Evolutionary conservation across 2,797 vertebrate species (phyloP), one percentile per base, ranked within the genome.

Genomic region (Chaetodon trifasciatus): DNA sequence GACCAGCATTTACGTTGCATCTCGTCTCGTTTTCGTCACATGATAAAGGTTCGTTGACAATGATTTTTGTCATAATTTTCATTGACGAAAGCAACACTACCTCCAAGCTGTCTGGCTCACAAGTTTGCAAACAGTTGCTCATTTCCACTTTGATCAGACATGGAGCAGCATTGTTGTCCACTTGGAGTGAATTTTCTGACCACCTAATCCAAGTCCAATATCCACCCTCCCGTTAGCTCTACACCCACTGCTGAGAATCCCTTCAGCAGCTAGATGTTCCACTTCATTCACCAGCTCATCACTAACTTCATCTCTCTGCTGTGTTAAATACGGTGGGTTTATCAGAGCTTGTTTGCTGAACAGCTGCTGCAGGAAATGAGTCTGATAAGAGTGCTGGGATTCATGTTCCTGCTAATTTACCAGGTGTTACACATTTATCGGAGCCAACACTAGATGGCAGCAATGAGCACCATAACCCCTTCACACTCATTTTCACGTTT

Each of bases 401-500:
- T 32, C 24, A 32, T 60, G 8, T 49, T 23, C 13, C 21, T n/a
- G 10, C n/a, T 39, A 3, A 21, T 24, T 63, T 24, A 53, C 15
- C 19, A 11, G 2, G 11, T 21, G 1, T 55, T 32, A 9, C 9
- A 2, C 35, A 2, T 40, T 58, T 11, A 50, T 44, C 28, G 5
- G 49, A 49, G 39, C 21, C 32, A 50, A 21, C 82, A 84, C 58
- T 23, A 80, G 82, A 32, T 58, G 79, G 74, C 77, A 76, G 70
- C 24, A n/a, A 66, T 3, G 2, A 71, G 49, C 24, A 39, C 5
- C 4, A 28, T 35, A 8, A 16, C 15, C 28, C 13, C 5, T n/a
- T 35, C 16, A 3, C 3, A 6, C 52, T 32, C 1, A 53, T 15
- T 28, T 23, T 64, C 37, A 57, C 6, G 4, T 35, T 49, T 8